phyloP scores from a whole-genome alignment of 1,140 invertebrate species.

The Tetramorium simillimum region DNA sequence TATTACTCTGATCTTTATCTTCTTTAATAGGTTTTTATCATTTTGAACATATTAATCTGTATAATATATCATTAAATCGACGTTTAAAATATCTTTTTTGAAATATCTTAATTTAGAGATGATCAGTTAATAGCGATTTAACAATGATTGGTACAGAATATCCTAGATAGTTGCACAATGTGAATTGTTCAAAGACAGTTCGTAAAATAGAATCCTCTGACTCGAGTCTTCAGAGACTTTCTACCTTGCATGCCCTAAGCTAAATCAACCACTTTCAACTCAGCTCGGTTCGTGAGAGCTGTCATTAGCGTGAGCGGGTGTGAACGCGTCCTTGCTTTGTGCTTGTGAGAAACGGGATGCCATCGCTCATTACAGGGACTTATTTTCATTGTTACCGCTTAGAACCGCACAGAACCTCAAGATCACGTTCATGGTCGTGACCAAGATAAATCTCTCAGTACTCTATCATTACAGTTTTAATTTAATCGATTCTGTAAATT shows the following conservation, averaged over 20 bases:
- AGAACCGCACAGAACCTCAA: conserved; percentile 41
- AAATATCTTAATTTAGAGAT: background rate
- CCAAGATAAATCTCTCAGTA: background rate
- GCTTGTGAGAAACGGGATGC: conserved; percentile 55
- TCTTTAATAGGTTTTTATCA: background rate
- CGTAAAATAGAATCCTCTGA: background rate
- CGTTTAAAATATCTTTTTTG: no score
- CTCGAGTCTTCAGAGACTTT: background rate
- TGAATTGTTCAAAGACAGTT: background rate
- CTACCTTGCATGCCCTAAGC: background rate
- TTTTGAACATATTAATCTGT: background rate
- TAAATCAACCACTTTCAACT: conserved; percentile 17
- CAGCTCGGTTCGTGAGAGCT: conserved; percentile 49
- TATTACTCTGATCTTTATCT: background rate
- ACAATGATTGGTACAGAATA: conserved; percentile 2
- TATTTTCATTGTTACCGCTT: conserved; percentile 61
- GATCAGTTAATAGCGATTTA: conserved; percentile 52
- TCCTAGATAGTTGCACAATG: background rate
- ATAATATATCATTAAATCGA: background rate
- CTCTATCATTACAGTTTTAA: background rate
- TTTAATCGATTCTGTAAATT: background rate
- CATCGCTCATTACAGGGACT: conserved; percentile 60
- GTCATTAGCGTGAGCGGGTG: conserved; percentile 69
- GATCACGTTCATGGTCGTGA: conserved; percentile 71
- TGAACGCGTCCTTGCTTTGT: conserved; percentile 79